Conservation (phyloP, 2,888 invertebrate species). For the Tuberolachnus salignus region DNA sequence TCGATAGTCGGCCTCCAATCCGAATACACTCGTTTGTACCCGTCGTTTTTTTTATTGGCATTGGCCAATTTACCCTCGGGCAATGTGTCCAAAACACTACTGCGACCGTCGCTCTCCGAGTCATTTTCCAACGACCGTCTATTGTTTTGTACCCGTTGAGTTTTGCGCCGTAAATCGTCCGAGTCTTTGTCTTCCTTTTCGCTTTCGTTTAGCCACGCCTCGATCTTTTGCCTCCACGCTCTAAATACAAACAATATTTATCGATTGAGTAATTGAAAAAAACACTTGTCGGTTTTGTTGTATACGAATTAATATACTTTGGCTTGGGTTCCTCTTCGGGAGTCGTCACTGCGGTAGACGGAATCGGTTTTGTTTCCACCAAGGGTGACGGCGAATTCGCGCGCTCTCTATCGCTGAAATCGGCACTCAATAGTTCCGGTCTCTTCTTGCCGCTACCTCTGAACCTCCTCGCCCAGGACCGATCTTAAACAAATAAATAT, state of each 20-base stretch:
- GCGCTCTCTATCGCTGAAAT: slow-evolving; percentile 77
- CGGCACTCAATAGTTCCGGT: slow-evolving; percentile 77
- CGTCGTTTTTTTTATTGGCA: slow-evolving; percentile 59
- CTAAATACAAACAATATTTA: slow-evolving; percentile 62
- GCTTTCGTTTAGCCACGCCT: slow-evolving; percentile 88
- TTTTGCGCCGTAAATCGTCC: slow-evolving; percentile 71
- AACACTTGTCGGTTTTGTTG: not conserved
- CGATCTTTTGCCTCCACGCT: slow-evolving; percentile 89
- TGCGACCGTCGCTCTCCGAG: slow-evolving; percentile 83
- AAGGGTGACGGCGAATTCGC: slow-evolving; percentile 73
- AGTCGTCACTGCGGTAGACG: slow-evolving; percentile 60
- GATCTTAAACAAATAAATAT: slow-evolving; percentile 68
- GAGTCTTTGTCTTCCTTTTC: slow-evolving; percentile 79
- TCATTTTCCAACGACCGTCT: slow-evolving; percentile 83
- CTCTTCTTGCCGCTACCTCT: slow-evolving; percentile 76
- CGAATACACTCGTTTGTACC: slow-evolving; percentile 71
- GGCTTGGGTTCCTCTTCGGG: slow-evolving; percentile 67
- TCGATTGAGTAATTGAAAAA: not conserved
- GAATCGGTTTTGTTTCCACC: slow-evolving; percentile 66
- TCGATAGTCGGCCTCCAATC: slow-evolving; percentile 85
- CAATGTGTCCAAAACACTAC: slow-evolving; percentile 72
- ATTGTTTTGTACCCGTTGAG: slow-evolving; percentile 72
- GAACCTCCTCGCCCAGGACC: slow-evolving; percentile 85
- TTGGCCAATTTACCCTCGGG: slow-evolving; percentile 73
- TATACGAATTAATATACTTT: no score